Base-by-base conservation (phyloP, 2,888 invertebrate species). In the Oligia fasciuncula region DNA sequence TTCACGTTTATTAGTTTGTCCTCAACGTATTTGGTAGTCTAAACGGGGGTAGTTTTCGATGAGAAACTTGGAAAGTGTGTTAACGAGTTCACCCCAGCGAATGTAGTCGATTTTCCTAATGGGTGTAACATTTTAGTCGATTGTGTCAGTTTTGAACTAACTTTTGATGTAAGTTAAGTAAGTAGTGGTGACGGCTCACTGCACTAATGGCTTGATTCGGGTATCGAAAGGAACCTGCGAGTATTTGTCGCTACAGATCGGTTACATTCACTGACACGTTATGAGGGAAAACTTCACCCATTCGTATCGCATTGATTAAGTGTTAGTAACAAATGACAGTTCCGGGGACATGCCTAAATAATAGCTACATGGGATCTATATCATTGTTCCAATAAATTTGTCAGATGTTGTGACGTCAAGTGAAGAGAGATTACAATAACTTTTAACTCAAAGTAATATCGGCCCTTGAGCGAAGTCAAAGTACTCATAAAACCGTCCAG, bases 1-100 rank as follows among this genome's bases (percentile, higher is more conserved):
- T 96, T 96, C 94, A 95, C 95, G 95, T 96, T 96, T 97, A 97
- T 96, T 96, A 97, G 96, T 96, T 96, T 95, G 95, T 95, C 95
- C 96, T 94, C 94, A 90, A 92, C 94, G 95, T 95, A 95, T 96
- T 95, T 95, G 95, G 94, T 93, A 95, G 95, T 95, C 93, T 94
- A 95, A 96, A 93, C 94, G 95, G 90, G 93, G 94, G 95, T 95
- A 95, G 95, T 95, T 95, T 93, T 94, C 93, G 94, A 93, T 93
- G 90, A 77, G 92, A 93, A 93, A 95, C 95, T 94, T 95, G 92
- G 95, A 95, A 96, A 96, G 95, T 96, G 96, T 96, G 96, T 95
- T 96, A 96, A 95, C 95, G 94, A 94, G 93, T 93, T 93, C 92
- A 90, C 93, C 93, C 94, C 90, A 82, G 86, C 86, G 86, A 89